phyloP scores from a whole-genome alignment of 2,888 invertebrate species.

The Polyommatus icarus region DNA sequence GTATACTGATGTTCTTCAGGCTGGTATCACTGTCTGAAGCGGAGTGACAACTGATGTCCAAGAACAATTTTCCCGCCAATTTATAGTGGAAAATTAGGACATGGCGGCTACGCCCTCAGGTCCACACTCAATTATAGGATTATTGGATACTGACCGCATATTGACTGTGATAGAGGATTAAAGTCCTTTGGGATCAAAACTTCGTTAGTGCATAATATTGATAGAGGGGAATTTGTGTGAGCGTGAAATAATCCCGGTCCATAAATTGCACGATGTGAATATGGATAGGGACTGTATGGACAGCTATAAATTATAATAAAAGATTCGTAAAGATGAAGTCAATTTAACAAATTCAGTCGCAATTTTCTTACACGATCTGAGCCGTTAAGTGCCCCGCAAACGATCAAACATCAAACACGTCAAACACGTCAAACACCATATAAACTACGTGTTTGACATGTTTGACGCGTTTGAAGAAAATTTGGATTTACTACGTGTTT shows the following conservation, averaged over 20 bases:
- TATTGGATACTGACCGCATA: constrained; percentile 68
- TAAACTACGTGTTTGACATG: too few relatives aligned
- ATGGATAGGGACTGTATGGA: too few relatives aligned
- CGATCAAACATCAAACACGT: too few relatives aligned
- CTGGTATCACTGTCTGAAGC: constrained; percentile 55
- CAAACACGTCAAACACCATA: too few relatives aligned
- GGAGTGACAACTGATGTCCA: constrained; percentile 62
- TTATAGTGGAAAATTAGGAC: constrained; percentile 58
- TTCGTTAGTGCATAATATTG: constrained; percentile 58
- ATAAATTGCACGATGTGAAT: background rate
- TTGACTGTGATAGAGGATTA: constrained; percentile 53
- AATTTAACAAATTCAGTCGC: too few relatives aligned
- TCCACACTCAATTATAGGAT: constrained; percentile 70
- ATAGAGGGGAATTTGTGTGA: constrained; percentile 22
- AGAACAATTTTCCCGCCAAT: constrained; percentile 52
- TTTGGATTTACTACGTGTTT: too few relatives aligned
- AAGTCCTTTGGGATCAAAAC: constrained; percentile 62
- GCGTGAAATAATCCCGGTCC: background rate
- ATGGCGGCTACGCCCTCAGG: constrained; percentile 43
- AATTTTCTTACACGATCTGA: too few relatives aligned
- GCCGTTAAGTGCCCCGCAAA: too few relatives aligned
- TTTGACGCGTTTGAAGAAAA: too few relatives aligned
- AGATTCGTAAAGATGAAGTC: too few relatives aligned
- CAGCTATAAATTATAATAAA: too few relatives aligned
- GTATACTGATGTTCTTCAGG: constrained; percentile 38